Conservation (phyloP, 1,140 invertebrate genomes). For the Trypoxylus dichotomus region DNA sequence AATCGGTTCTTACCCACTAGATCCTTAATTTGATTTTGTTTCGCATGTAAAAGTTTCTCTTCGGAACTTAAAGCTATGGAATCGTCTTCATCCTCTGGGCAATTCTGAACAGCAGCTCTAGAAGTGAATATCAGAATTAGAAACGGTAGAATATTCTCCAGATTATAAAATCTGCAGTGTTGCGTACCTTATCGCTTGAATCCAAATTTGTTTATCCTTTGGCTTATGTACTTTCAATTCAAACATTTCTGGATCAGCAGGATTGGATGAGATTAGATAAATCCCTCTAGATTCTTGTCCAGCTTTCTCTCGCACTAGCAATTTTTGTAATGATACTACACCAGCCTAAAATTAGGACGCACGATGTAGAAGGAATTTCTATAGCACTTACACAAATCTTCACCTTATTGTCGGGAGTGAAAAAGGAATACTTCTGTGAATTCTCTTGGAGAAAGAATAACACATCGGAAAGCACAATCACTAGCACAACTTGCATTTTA, state of each 20-base stretch:
- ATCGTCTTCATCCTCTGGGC: constrained; percentile 67
- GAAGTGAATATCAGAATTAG: constrained; percentile 31
- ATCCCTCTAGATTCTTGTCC: constrained; percentile 85
- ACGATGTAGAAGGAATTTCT: not conserved
- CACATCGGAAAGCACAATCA: constrained; percentile 88
- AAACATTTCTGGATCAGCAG: constrained; percentile 91
- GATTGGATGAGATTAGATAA: constrained; percentile 86
- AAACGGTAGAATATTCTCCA: not conserved
- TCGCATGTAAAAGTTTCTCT: constrained; percentile 71
- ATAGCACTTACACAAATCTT: not conserved
- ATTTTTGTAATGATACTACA: constrained; percentile 86
- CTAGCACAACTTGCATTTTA: constrained; percentile 81
- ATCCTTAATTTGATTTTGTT: constrained; percentile 71
- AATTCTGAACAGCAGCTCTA: constrained; percentile 69
- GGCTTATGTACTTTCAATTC: constrained; percentile 88
- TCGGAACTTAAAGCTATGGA: constrained; percentile 65
- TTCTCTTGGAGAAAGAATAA: constrained; percentile 89
- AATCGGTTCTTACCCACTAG: constrained; percentile 63
- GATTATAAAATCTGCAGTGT: not conserved
- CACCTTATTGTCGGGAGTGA: constrained; percentile 83
- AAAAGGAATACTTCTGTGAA: constrained; percentile 80
- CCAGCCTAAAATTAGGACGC: constrained; percentile 67
- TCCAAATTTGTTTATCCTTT: constrained; percentile 87
- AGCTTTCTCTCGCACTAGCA: constrained; percentile 90
- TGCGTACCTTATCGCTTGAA: constrained; percentile 73